Evolutionary conservation across 2,888 invertebrate genomes (phyloP).

Genomic region (Nemotelus nigrinus): DNA sequence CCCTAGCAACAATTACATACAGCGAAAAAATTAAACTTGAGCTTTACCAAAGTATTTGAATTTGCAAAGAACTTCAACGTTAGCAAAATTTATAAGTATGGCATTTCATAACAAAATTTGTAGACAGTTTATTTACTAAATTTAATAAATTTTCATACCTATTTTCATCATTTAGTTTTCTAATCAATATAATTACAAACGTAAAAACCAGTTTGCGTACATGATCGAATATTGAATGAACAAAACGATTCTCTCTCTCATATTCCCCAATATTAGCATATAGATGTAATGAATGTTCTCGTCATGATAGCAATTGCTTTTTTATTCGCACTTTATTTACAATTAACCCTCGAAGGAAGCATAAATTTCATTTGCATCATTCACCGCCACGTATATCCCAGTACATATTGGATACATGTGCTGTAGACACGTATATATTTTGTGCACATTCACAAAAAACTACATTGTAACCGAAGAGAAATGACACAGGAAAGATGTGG

Average conservation of each 20-base stretch:
- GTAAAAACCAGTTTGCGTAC: too few relatives aligned
- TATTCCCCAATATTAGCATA: conserved; percentile 1
- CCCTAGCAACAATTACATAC: too few relatives aligned
- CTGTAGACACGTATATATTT: background rate
- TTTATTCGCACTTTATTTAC: conserved; percentile 29
- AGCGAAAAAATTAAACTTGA: too few relatives aligned
- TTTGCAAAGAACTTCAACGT: too few relatives aligned
- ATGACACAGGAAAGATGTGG: conserved; percentile 46
- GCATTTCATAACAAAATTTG: too few relatives aligned
- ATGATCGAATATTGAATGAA: too few relatives aligned
- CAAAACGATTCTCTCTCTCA: background rate
- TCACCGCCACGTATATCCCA: background rate
- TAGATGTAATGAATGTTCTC: conserved; percentile 21
- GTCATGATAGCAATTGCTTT: conserved; percentile 23
- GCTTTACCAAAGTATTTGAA: too few relatives aligned
- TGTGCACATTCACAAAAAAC: background rate
- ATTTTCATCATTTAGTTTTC: too few relatives aligned
- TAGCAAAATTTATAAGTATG: too few relatives aligned
- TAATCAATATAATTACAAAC: too few relatives aligned
- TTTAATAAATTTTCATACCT: too few relatives aligned
- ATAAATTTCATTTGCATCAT: conserved; percentile 40
- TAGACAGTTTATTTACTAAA: too few relatives aligned
- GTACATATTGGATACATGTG: background rate
- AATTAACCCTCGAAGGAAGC: conserved; percentile 37
- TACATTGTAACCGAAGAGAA: conserved; percentile 39